These are phyloP conservation scores for Metalampra italica DNA, from an alignment of 2,888 invertebrate genomes.

Conservation along the genomic window DNA sequence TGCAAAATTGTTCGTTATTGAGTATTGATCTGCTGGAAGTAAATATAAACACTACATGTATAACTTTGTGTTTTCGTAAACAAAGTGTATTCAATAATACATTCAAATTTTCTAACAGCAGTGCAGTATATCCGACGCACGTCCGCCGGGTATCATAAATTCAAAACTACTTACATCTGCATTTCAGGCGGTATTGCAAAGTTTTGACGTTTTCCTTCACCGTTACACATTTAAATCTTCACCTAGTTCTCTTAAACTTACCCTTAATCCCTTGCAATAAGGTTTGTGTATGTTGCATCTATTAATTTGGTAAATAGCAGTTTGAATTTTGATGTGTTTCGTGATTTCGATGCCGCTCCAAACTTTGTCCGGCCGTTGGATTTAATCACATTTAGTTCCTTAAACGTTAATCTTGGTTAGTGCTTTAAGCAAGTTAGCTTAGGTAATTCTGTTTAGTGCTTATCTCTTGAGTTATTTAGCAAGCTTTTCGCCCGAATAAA, in stretches of 20 bases:
- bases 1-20: too few relatives aligned
- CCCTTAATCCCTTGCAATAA: neutral
- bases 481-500: too few relatives aligned
- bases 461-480: too few relatives aligned
- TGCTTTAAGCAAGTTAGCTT: neutral
- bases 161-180: slow-evolving; percentile 1
- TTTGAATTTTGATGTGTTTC: slow-evolving; percentile 7
- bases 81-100: too few relatives aligned
- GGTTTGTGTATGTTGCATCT: neutral
- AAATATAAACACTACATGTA: too few relatives aligned
- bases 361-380: slow-evolving; percentile 3
- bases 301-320: neutral
- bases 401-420: neutral
- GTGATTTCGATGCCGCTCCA: slow-evolving; percentile 1
- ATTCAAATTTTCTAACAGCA: neutral
- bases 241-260: neutral
- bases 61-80: too few relatives aligned
- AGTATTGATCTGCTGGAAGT: too few relatives aligned
- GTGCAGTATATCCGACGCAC: neutral
- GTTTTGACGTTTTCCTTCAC: neutral
- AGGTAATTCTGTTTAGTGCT: too few relatives aligned
- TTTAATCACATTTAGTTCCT: slow-evolving; percentile 3
- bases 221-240: neutral
- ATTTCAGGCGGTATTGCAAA: slow-evolving; percentile 1
- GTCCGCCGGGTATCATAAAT: neutral